Conservation (phyloP, 92 coral and sea anemone genomes). For the Scolanthus callimorphus region DNA sequence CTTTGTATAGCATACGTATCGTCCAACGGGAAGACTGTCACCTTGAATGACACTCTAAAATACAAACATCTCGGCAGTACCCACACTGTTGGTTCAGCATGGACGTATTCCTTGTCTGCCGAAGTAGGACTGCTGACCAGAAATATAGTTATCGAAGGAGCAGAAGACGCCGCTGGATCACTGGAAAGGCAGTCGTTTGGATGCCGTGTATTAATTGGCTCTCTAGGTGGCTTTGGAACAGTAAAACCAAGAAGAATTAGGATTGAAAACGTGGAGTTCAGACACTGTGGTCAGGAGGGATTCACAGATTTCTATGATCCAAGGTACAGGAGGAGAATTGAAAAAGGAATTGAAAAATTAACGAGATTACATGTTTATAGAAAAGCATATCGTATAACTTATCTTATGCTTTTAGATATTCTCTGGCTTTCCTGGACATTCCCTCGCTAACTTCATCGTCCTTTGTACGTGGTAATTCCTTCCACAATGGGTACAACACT, state of each 20-base stretch:
- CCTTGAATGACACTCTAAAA: slow-evolving; percentile 46
- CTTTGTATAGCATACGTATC: slow-evolving; percentile 20
- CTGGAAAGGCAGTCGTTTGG: slow-evolving; percentile 78
- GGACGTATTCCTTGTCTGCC: slow-evolving; percentile 62
- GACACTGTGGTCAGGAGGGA: slow-evolving; percentile 87
- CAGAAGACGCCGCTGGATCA: slow-evolving; percentile 62
- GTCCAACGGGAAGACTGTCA: slow-evolving; percentile 38
- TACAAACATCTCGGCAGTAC: slow-evolving; percentile 57
- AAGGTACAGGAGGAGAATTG: no score
- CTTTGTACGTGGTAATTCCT: slow-evolving; percentile 81
- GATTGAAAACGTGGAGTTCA: slow-evolving; percentile 87
- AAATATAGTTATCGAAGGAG: slow-evolving; percentile 83
- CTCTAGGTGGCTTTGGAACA: slow-evolving; percentile 26
- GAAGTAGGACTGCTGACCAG: slow-evolving; percentile 95
- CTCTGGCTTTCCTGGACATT: slow-evolving; percentile 64
- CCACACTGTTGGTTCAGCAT: slow-evolving; percentile 37
- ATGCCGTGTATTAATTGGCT: slow-evolving; percentile 75
- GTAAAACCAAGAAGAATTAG: slow-evolving; percentile 42
- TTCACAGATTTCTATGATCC: slow-evolving; percentile 77
- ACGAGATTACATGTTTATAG: no score
- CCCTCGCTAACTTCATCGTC: slow-evolving; percentile 47
- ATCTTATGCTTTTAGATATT: slow-evolving; percentile 35
- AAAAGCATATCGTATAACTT: no score
- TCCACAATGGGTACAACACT: slow-evolving; percentile 79
- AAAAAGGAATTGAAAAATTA: no score